Conservation (phyloP, 1,140 invertebrate species). For the Penaeus indicus region DNA sequence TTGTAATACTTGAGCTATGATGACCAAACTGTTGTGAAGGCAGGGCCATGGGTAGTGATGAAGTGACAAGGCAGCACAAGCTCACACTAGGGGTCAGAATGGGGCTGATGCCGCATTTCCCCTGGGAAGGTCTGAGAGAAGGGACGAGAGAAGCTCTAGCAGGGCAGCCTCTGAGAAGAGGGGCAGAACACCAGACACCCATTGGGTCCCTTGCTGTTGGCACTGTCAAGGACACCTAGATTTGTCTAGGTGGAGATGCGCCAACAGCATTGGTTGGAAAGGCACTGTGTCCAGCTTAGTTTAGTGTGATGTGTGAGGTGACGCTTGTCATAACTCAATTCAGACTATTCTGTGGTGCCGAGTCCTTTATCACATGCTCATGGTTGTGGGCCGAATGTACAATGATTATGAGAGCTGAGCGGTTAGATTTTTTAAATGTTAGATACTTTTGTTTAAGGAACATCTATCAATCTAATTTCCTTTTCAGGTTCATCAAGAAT, state of each 20-base stretch:
- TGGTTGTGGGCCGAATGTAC: not conserved
- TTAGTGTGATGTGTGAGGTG: not conserved
- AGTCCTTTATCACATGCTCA: too few species aligned
- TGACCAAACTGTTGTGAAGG: not conserved
- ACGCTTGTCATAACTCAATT: slow-evolving; percentile 11
- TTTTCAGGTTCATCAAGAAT: too few species aligned
- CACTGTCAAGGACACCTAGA: not conserved
- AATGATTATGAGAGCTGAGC: slow-evolving; percentile 27
- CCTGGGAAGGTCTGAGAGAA: slow-evolving; percentile 32
- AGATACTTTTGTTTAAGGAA: too few species aligned
- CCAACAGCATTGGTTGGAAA: not conserved
- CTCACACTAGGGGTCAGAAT: slow-evolving; percentile 7
- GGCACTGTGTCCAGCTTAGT: slow-evolving; percentile 16
- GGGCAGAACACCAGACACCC: slow-evolving; percentile 5
- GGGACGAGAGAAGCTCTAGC: not conserved
- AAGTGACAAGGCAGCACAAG: not conserved
- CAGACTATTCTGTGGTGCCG: slow-evolving; percentile 16
- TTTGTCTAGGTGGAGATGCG: not conserved
- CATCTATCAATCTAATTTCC: too few species aligned
- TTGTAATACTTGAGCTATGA: not conserved
- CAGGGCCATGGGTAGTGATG: not conserved
- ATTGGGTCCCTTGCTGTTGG: not conserved
- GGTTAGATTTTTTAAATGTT: not conserved
- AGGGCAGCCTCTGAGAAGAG: slow-evolving; percentile 4
- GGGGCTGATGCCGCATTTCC: not conserved